These are phyloP conservation scores for Eumeta japonica DNA, from an alignment of 1,140 invertebrate species.

Conservation along the genomic window DNA sequence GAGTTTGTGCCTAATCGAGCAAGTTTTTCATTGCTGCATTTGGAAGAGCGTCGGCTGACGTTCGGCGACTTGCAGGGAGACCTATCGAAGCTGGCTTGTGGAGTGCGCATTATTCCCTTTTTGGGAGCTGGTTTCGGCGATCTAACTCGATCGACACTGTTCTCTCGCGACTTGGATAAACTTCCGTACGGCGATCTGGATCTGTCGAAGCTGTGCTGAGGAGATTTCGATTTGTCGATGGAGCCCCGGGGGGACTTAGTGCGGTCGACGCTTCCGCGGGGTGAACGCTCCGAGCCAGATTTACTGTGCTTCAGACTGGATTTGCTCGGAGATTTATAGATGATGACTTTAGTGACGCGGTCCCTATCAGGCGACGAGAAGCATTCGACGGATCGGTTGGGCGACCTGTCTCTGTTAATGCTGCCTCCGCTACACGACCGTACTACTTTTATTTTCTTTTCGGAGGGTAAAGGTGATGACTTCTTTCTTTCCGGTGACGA, in stretches of 20 bases:
- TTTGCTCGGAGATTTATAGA: constrained; percentile 56
- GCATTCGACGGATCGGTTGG: constrained; percentile 12
- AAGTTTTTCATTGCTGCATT: constrained; percentile 48
- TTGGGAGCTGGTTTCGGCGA: constrained; percentile 52
- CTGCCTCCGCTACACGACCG: constrained; percentile 50
- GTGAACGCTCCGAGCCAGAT: constrained; percentile 40
- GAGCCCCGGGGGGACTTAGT: constrained; percentile 42
- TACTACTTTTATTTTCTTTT: constrained; percentile 47
- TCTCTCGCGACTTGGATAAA: constrained; percentile 49
- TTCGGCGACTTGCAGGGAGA: constrained; percentile 53
- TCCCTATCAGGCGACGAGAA: constrained; percentile 30
- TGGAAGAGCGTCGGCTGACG: constrained; percentile 41
- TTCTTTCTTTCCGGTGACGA: constrained; percentile 47
- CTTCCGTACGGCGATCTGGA: constrained; percentile 43
- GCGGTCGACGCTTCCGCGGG: constrained; percentile 46
- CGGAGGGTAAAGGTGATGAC: constrained; percentile 18
- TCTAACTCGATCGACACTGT: constrained; percentile 38
- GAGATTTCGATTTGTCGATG: constrained; percentile 43
- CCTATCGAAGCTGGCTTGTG: constrained; percentile 50
- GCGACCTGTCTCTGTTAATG: constrained; percentile 46
- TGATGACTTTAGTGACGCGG: constrained; percentile 53
- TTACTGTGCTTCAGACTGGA: constrained; percentile 48
- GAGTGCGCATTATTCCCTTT: constrained; percentile 54
- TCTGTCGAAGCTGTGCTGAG: constrained; percentile 51
- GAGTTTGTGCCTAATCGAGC: constrained; percentile 53